Percentiles rank a stretch among this genome's conserved stretches.
phyloP scores from a whole-genome alignment of 2,797 vertebrate species.

The Rallus crepitans region DNA sequence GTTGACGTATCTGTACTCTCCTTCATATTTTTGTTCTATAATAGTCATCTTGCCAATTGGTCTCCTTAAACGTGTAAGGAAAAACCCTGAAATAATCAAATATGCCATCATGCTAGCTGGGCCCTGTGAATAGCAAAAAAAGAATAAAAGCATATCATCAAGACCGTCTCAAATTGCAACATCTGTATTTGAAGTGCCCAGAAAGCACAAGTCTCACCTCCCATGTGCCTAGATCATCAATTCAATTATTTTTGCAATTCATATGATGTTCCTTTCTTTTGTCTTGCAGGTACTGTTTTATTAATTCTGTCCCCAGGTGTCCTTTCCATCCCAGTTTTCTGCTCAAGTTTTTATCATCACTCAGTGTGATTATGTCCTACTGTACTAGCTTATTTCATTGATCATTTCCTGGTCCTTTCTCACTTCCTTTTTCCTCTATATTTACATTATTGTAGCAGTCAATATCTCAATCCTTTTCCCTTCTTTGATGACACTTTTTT shows the following conservation, averaged over 20 bases:
- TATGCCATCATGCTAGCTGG: constrained; percentile 95
- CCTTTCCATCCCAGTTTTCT: neutral
- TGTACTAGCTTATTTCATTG: neutral
- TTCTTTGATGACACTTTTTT: neutral
- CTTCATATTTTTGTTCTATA: constrained; percentile 93
- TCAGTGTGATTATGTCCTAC: neutral
- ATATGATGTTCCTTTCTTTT: neutral
- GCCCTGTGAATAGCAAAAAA: constrained; percentile 80
- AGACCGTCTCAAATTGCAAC: neutral
- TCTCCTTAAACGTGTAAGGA: constrained; percentile 92
- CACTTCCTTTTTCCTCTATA: neutral
- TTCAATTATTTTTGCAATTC: neutral
- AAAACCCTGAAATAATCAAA: constrained; percentile 93
- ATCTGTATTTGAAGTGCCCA: neutral
- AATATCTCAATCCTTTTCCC: neutral
- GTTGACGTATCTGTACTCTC: constrained; percentile 97
- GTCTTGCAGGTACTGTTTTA: neutral
- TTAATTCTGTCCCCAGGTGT: neutral
- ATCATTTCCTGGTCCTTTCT: neutral
- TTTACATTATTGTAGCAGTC: neutral
- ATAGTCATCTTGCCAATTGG: constrained; percentile 99
- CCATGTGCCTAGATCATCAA: neutral
- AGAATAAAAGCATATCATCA: neutral
- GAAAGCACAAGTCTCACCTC: neutral
- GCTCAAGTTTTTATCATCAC: neutral